Evolutionary conservation across 2,888 invertebrate genomes (phyloP), one percentile per base, ranked within the genome.

Genomic region (Prostheceraeus crozeri): DNA sequence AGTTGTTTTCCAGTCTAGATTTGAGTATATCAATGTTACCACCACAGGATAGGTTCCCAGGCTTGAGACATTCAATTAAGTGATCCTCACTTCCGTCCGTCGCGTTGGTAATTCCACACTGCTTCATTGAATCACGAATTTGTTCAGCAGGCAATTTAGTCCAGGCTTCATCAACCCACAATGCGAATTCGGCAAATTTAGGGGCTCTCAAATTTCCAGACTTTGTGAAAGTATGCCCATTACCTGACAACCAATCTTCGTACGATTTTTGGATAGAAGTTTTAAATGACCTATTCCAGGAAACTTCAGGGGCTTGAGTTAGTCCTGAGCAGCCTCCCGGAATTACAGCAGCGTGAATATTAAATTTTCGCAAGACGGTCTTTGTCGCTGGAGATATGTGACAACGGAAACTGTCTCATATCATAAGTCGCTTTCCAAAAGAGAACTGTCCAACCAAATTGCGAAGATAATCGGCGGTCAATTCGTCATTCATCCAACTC

Each of bases 301-400:
- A 65, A 11, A 63, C 64, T n/a, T 63, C 63, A n/a, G 63, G 63
- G 3, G 63, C 58, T 40, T 68, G 67, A n/a, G 68, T 23, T 11
- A 64, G 57, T 10, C 52, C 36, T 3, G 68, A 64, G 35, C 62
- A 65, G 2, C 66, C 65, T 1, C 66, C 67, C 2, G 66, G 66
- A 3, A 67, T 27, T 8, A 65, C 56, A 3, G 60, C 45, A 10
- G 35, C 62, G 19, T 67, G 16, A 11, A 59, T 25, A 3, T 58
- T 27, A 3, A 64, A 11, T 19, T 33, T 1, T 10, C 1, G 23
- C 25, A 64, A 35, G 1, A n/a, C 16, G 8, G 23, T 35, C 35
- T 68, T 68, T n/a, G 64, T 66, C 2, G 6, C 1, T 8, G 1
- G 6, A 8, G 27, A 35, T 3, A 67, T 62, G 31, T 65, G 65